Evolutionary conservation across 2,113 vertebrate genomes (phyloP).

Genomic region (Epinephelus fuscoguttatus): DNA sequence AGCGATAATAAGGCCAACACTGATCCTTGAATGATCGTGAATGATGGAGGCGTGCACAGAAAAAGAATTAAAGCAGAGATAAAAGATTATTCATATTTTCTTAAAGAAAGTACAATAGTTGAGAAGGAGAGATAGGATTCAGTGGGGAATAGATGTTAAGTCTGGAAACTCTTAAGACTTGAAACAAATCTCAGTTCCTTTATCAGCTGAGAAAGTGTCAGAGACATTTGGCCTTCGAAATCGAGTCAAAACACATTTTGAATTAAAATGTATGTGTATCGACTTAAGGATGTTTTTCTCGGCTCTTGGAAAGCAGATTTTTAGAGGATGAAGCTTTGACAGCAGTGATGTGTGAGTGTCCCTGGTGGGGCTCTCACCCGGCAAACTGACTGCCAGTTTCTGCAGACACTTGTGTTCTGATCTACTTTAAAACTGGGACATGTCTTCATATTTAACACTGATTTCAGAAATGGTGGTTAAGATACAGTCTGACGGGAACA

Average conservation of each 20-base stretch:
- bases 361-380: constrained; percentile 57
- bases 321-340: constrained; percentile 58
- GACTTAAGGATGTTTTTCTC: constrained; percentile 48
- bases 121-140: constrained; percentile 16
- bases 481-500: constrained; percentile 9
- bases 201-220: constrained; percentile 44
- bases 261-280: constrained; percentile 56
- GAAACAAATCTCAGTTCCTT: neutral
- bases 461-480: constrained; percentile 45
- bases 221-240: constrained; percentile 46
- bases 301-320: constrained; percentile 51
- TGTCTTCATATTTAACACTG: constrained; percentile 57
- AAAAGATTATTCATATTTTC: constrained; percentile 32
- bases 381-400: constrained; percentile 63
- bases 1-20: constrained; percentile 11
- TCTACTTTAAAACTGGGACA: constrained; percentile 71
- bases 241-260: constrained; percentile 48
- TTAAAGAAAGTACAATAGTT: constrained; percentile 13
- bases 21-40: constrained; percentile 38
- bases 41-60: constrained; percentile 11
- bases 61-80: constrained; percentile 9
- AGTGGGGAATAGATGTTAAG: constrained; percentile 24
- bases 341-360: constrained; percentile 59
- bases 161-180: constrained; percentile 14
- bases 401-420: constrained; percentile 55